Base-by-base conservation (phyloP, 1,140 invertebrate genomes). In the Drosophila carrolli region DNA sequence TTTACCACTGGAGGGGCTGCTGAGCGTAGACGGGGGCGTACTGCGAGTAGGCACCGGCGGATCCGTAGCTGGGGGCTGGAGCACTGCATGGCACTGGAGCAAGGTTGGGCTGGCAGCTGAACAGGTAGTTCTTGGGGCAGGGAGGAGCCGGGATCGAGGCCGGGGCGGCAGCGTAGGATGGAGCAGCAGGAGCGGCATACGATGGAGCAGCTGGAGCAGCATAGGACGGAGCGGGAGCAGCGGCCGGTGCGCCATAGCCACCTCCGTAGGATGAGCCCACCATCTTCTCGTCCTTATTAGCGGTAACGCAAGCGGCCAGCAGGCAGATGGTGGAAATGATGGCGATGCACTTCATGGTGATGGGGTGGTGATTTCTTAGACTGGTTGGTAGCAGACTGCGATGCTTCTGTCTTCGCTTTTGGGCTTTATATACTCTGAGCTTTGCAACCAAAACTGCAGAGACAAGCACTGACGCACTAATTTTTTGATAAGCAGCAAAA, bases 91-190 rank as follows among this genome's bases (percentile, higher is more conserved):
- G 85, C 8, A 90, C 85, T 44, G 85, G 85, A 16, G 85, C 78
- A 61, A 90, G 58, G 72, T 85, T 86, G 56, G 85, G 85, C 67
- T 85, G 81, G 66, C 85, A 90, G 75, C 85, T 90, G 81, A 90
- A 90, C 60, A 90, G 68, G 51, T 90, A 90, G 75, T 85, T 90
- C 67, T 86, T 90, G 10, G 85, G 81, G 78, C 85, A 90, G 5
- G 85, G 85, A 46, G 85, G 85, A 7, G 85, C 78, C 23, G 85
- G 81, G 23, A 89, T 70, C 43, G 77, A 80, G 27, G 78, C 68
- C 27, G 72, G 72, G 40, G 57, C 75, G 4, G 75, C 70, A 1
- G 65, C 47, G 27, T 81, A 81, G 19, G 73, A 32, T 37, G 66
- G 61, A 10, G 79, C 57, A 8, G 80, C 44, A 35, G 46, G 29